Base-by-base conservation (phyloP, 2,888 invertebrate species). In the Drosophila nr. fundita region DNA sequence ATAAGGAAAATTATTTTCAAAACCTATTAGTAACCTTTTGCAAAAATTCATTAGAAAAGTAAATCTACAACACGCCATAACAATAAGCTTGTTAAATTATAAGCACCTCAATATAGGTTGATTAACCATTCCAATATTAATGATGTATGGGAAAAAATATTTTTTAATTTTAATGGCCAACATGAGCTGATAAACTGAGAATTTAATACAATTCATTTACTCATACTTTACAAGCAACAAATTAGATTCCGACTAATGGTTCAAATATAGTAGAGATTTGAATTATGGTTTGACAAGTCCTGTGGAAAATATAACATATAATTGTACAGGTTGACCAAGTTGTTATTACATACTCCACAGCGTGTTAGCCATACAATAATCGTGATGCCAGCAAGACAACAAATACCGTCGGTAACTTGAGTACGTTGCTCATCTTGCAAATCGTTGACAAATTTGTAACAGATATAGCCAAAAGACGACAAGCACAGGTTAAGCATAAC, bases 191-290 rank as follows among this genome's bases (percentile, higher is more conserved):
- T n/a, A 30, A 40, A 21, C 57, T 40, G 21, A 42, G 21, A 30
- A 57, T 42, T 42, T 30, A 15, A 7, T 40, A 4, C 10, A 57
- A 21, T 30, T 30, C 3, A 42, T 57, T 24, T 42, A 42, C 15
- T 30, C 2, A 21, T 15, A 45, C 15, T 15, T 15, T 13, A 4
- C 21, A 30, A 15, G 18, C 24, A 36, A 13, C n/a, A 13, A 18
- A 27, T 27, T 4, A n/a, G 5, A 24, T 27, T 27, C n/a, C 18
- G 13, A 11, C 11, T 38, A 13, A 10, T 30, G 15, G n/a, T 7
- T 61, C 76, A 86, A 48, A 86, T 87, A 13, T 86, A 89, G 45
- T 86, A 86, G n/a, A 87, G 77, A 42, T 81, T 58, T 1, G 63
- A 62, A 38, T 71, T 73, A 10, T 30, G 54, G 52, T 70, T 54